Percentiles rank a stretch among this genome's conserved stretches.
Conservation (phyloP, 2,797 vertebrate species). For the Halcyon leucocephala region DNA sequence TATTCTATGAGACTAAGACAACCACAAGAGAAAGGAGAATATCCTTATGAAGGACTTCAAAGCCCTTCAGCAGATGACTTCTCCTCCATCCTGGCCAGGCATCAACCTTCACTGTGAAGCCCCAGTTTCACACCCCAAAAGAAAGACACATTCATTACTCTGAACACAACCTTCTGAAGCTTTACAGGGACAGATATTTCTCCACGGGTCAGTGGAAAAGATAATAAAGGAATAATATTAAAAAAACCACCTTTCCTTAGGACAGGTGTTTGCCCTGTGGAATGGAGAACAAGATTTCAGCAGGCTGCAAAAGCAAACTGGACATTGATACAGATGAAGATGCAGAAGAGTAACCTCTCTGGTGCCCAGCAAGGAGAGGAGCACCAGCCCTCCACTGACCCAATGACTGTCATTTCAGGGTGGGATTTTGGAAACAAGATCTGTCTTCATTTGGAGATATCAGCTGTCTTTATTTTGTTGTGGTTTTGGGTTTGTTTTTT, state of each 20-base stretch:
- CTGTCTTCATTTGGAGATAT: neutral
- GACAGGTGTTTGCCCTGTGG: neutral
- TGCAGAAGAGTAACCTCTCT: neutral
- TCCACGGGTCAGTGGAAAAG: accelerated
- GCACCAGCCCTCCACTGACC: neutral
- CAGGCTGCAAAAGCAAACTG: neutral
- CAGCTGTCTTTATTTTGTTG: too few species aligned
- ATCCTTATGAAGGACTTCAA: neutral
- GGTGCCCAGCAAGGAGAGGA: neutral
- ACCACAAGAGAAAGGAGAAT: neutral
- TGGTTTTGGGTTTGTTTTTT: neutral
- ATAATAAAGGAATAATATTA: neutral
- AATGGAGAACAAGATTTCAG: neutral
- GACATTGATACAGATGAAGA: neutral
- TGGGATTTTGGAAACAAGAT: neutral
- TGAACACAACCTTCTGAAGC: neutral
- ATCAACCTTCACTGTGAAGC: neutral
- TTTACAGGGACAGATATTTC: neutral
- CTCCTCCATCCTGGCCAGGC: neutral
- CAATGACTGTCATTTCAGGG: neutral
- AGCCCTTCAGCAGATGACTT: neutral
- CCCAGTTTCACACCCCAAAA: neutral
- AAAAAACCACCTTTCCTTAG: neutral
- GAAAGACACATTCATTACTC: neutral
- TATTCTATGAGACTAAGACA: neutral